These are phyloP conservation scores for Euura lappo DNA, from an alignment of 1,140 invertebrate genomes.

Conservation along the genomic window DNA sequence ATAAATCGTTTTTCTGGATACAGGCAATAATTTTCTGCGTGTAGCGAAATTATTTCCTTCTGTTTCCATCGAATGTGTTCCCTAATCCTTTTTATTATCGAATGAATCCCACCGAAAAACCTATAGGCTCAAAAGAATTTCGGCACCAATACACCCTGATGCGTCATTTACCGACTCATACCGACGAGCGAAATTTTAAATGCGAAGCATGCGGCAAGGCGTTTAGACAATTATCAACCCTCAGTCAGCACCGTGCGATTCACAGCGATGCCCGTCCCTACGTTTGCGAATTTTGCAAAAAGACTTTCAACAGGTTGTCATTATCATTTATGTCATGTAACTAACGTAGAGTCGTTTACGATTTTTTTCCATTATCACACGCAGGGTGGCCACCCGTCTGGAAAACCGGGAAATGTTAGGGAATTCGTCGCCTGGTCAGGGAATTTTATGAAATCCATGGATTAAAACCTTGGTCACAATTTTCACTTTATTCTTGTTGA, in stretches of 20 bases:
- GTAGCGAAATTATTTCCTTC: too few relatives aligned
- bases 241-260: slow-evolving; percentile 77
- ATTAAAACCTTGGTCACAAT: too few relatives aligned
- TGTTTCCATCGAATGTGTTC: too few relatives aligned
- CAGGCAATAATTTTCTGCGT: too few relatives aligned
- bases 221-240: slow-evolving; percentile 77
- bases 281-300: slow-evolving; percentile 75
- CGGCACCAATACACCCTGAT: slow-evolving; percentile 78
- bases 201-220: slow-evolving; percentile 81
- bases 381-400: too few relatives aligned
- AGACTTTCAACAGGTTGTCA: slow-evolving; percentile 71
- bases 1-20: too few relatives aligned
- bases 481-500: too few relatives aligned
- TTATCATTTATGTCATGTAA: slow-evolving; percentile 15
- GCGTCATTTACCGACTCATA: slow-evolving; percentile 84
- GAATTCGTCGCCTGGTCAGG: too few relatives aligned
- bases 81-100: too few relatives aligned
- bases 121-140: slow-evolving; percentile 70
- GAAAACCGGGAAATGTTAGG: too few relatives aligned
- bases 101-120: neutral
- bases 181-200: slow-evolving; percentile 82
- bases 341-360: neutral
- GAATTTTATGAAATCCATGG: too few relatives aligned
- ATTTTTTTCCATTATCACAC: neutral
- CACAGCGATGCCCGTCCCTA: slow-evolving; percentile 75